Percentiles rank a stretch among this genome's conserved stretches.
Evolutionary conservation across 2,888 invertebrate genomes (phyloP).

Genomic region (Anodontia alba): DNA sequence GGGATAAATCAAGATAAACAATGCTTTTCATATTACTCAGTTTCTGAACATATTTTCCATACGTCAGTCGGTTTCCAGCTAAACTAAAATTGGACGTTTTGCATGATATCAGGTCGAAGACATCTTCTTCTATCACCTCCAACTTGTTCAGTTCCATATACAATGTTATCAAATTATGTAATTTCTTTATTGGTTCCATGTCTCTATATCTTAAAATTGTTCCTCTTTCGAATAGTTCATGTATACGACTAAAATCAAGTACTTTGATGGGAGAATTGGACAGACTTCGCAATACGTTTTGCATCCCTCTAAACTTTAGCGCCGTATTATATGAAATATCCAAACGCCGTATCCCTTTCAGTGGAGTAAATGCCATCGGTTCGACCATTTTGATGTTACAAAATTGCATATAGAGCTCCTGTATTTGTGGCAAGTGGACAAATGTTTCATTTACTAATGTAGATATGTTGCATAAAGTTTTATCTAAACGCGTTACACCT

Average conservation of each 20-base stretch:
- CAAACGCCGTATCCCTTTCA: slow-evolving; percentile 21
- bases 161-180: slow-evolving; percentile 26
- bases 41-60: slow-evolving; percentile 25
- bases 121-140: slow-evolving; percentile 40
- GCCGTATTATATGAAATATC: slow-evolving; percentile 48
- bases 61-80: slow-evolving; percentile 47
- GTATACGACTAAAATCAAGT: slow-evolving; percentile 40
- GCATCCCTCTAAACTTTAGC: slow-evolving; percentile 47
- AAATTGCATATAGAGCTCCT: slow-evolving; percentile 15
- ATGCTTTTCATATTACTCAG: slow-evolving; percentile 12
- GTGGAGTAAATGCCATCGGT: slow-evolving; percentile 22
- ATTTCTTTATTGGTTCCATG: slow-evolving; percentile 33
- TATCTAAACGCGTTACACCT: not conserved
- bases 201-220: slow-evolving; percentile 6
- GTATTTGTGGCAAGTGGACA: slow-evolving; percentile 17
- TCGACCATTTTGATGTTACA: slow-evolving; percentile 33
- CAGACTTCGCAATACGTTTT: slow-evolving; percentile 34
- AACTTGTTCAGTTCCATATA: slow-evolving; percentile 54
- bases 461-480: not conserved
- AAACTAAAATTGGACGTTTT: slow-evolving; percentile 33
- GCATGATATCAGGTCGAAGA: slow-evolving; percentile 33
- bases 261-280: slow-evolving; percentile 8
- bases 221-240: slow-evolving; percentile 29
- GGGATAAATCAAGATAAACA: slow-evolving; percentile 36
- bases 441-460: slow-evolving; percentile 27